Evolutionary conservation across 2,888 invertebrate genomes (phyloP).

Genomic region (Melanargia galathea): DNA sequence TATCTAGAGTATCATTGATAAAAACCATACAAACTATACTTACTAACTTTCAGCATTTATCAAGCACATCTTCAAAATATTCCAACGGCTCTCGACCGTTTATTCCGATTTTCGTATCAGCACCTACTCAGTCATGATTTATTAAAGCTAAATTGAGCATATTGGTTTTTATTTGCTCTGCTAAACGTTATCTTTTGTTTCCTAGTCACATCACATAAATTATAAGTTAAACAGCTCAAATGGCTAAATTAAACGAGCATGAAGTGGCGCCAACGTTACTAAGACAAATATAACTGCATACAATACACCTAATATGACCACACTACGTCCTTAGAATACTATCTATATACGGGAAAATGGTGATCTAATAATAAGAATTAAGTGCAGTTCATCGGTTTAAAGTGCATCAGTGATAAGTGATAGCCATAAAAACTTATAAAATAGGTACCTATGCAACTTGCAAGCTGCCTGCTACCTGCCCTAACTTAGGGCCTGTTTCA

Average conservation of each 20-base stretch:
- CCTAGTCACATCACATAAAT: conserved; percentile 37
- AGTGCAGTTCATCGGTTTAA: too few relatives aligned
- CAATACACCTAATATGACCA: neutral
- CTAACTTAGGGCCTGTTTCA: too few relatives aligned
- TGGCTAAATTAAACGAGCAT: conserved; percentile 31
- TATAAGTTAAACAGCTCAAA: conserved; percentile 33
- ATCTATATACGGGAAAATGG: neutral
- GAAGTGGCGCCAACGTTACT: conserved; percentile 31
- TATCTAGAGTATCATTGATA: too few relatives aligned
- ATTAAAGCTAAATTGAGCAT: conserved; percentile 31
- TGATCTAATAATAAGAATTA: neutral
- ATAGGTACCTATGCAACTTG: too few relatives aligned
- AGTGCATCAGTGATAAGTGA: too few relatives aligned
- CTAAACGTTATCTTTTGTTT: conserved; percentile 31
- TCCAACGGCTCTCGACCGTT: neutral
- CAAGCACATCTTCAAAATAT: neutral
- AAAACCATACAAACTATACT: neutral
- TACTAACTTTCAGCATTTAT: too few relatives aligned
- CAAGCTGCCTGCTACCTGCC: too few relatives aligned
- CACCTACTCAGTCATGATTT: conserved; percentile 22
- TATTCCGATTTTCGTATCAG: conserved; percentile 20
- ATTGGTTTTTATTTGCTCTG: conserved; percentile 35
- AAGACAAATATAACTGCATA: neutral
- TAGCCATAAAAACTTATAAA: too few relatives aligned
- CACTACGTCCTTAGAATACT: neutral